Evolutionary conservation across 2,888 invertebrate genomes (phyloP), one percentile per base, ranked within the genome.

Genomic region (Caradrina clavipalpis): DNA sequence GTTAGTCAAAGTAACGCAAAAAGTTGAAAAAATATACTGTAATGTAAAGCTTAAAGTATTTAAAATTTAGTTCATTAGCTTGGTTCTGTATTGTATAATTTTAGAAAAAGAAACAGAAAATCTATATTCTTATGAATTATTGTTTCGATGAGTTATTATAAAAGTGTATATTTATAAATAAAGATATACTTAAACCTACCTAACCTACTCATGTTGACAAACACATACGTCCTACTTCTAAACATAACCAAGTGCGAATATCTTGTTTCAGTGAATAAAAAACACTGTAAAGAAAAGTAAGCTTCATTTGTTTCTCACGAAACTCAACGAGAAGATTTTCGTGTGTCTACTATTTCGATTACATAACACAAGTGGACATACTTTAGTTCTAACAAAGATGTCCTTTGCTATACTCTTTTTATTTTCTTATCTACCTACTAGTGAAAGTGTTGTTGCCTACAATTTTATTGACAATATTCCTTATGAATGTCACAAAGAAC

Each of bases 401-500:
- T 26, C 59, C 51, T 10, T 21, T n/a, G 51, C 19, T 67, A 35
- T 47, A 31, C 17, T 50, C n/a, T 57, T 45, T 39, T 56, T 69
- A 59, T 58, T 47, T 35, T 51, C 13, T 15, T n/a, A 39, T 47
- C 26, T 39, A 65, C 22, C 19, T 50, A 26, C 15, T 39, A 69
- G 73, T 61, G 71, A 81, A 78, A 77, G 81, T 78, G 39, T 60
- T 63, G 21, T 31, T 42, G 57, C 19, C 45, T 61, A 61, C 21
- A 39, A 54, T 69, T 77, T 77, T 62, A 75, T 11, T 59, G 59
- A 57, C 42, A 68, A 57, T 42, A 58, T 69, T 75, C 63, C 59
- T 35, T 76, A 51, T 47, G 59, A 70, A 72, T 65, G 65, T 67
- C 26, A 78, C 82, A 81, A 80, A 77, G 58, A 51, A 80, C 75